phyloP scores from a whole-genome alignment of 2,113 vertebrate species.

The Oryctolagus cuniculus region mOryCun1.1 NC_091447.1:15519501-15520000 shows the following conservation, averaged over 20 bases:
- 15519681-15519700: background rate
- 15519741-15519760: too few species aligned
- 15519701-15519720: background rate
- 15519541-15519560: background rate
- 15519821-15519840: background rate
- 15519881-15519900: too few species aligned
- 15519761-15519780: background rate
- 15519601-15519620: background rate
- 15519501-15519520: background rate
- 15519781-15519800: background rate
- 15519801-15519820: conserved; percentile 1
- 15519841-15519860: background rate
- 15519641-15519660: background rate
- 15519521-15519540: background rate
- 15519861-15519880: too few species aligned
- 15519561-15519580: background rate
- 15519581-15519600: background rate
- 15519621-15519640: background rate
- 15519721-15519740: background rate
- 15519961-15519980: too few species aligned
- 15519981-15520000: too few species aligned
- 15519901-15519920: too few species aligned
- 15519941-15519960: too few species aligned
- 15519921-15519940: too few species aligned
- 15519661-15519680: background rate